Evolutionary conservation across 1,140 invertebrate species (phyloP).

Genomic region (Drosophila mojavensis): DNA sequence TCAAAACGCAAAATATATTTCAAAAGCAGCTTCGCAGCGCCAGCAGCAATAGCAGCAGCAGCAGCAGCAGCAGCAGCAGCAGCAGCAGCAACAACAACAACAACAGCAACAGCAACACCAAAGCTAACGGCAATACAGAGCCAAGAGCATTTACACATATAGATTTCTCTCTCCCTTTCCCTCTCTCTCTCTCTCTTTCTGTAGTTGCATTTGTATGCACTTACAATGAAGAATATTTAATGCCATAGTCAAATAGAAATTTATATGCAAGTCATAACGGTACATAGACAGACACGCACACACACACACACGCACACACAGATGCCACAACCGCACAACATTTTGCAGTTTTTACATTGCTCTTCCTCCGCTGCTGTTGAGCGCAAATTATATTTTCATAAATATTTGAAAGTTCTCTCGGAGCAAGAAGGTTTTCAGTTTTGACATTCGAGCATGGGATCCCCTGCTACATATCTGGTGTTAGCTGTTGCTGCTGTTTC

Average conservation of each 20-base stretch:
- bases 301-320: conserved; percentile 23
- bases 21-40: conserved; percentile 51
- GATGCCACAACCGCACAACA: conserved; percentile 16
- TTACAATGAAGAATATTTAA: conserved; percentile 45
- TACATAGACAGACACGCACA: conserved; percentile 43
- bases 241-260: conserved; percentile 77
- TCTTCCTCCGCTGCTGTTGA: conserved; percentile 10
- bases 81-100: conserved; percentile 49
- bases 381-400: conserved; percentile 79
- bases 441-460: conserved; percentile 29
- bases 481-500: conserved; percentile 44
- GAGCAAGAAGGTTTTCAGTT: conserved; percentile 38
- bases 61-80: conserved; percentile 52
- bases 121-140: conserved; percentile 11
- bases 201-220: conserved; percentile 9
- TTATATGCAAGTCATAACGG: conserved; percentile 78
- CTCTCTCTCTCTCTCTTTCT: conserved; percentile 10
- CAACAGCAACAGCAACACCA: neutral
- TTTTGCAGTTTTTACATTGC: conserved; percentile 29
- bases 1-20: conserved; percentile 59
- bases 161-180: neutral
- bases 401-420: conserved; percentile 68
- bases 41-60: conserved; percentile 50
- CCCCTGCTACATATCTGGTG: neutral
- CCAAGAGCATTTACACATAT: neutral